A percentile compares a stretch with the other conserved stretches of the same genome.
Conservation (phyloP, 2,797 vertebrate species). For the Spinus olivaceus region DNA sequence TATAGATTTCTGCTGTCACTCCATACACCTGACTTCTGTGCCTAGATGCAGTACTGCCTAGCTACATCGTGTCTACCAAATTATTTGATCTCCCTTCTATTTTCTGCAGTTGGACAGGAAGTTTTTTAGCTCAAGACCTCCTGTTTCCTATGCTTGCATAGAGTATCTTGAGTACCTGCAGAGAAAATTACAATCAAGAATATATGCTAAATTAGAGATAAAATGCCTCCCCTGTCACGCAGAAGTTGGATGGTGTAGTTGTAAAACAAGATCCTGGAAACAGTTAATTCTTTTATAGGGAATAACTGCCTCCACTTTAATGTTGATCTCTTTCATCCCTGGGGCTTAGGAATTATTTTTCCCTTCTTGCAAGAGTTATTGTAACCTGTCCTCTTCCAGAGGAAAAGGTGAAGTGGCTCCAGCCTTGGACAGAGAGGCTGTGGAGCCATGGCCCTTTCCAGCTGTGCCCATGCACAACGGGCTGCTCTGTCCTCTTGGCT, state of each 20-base stretch:
- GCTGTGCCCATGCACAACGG: not conserved
- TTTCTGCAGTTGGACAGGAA: not conserved
- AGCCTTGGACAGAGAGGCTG: not conserved
- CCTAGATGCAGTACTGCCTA: not conserved
- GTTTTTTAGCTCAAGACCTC: not conserved
- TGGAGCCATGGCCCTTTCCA: not conserved
- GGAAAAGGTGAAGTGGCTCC: not conserved
- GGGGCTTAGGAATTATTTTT: not conserved
- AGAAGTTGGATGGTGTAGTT: not conserved
- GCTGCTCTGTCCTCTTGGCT: not conserved
- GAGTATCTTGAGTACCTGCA: not conserved
- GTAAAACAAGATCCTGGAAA: not conserved
- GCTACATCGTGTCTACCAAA: not conserved
- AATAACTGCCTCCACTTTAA: not conserved
- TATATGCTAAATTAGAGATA: not conserved
- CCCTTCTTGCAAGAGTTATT: not conserved
- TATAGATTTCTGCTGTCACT: not conserved
- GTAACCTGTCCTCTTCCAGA: not conserved
- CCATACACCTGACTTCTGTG: not conserved
- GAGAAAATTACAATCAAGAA: not conserved
- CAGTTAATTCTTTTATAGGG: not conserved
- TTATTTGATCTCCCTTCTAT: not conserved
- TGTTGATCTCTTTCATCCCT: not conserved
- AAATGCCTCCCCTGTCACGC: not conserved
- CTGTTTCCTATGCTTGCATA: not conserved